Evolutionary conservation across 2,888 invertebrate genomes (phyloP).

Genomic region (Crossocerus cetratus): DNA sequence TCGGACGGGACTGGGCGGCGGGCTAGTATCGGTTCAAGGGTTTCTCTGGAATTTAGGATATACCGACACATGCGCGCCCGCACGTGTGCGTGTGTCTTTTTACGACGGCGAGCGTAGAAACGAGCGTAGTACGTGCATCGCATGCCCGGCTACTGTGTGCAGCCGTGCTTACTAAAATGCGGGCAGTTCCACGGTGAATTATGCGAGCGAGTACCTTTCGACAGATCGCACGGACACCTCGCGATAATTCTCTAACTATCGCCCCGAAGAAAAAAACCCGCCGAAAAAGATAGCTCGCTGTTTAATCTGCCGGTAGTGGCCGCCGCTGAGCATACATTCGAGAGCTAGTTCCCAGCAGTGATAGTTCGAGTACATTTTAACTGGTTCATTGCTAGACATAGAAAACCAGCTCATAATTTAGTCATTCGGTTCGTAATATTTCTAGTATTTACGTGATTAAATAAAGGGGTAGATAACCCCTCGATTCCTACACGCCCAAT

Average conservation of each 20-base stretch:
- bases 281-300: too few relatives aligned
- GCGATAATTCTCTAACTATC: conserved; percentile 4
- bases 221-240: conserved; percentile 18
- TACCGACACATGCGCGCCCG: conserved; percentile 28
- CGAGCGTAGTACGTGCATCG: conserved; percentile 44
- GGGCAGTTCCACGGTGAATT: conserved; percentile 40
- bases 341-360: too few relatives aligned
- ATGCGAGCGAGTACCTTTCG: conserved; percentile 35
- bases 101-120: conserved; percentile 50
- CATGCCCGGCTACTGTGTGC: conserved; percentile 41
- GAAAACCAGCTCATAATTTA: too few relatives aligned
- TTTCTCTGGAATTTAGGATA: conserved; percentile 48
- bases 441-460: too few relatives aligned
- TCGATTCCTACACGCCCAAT: too few relatives aligned
- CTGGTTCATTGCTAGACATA: too few relatives aligned
- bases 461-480: too few relatives aligned
- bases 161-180: conserved; percentile 48
- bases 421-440: too few relatives aligned
- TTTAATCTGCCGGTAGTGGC: too few relatives aligned
- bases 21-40: conserved; percentile 46
- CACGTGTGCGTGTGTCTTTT: conserved; percentile 27
- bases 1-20: not conserved
- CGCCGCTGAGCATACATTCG: too few relatives aligned
- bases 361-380: too few relatives aligned
- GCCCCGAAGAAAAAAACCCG: not conserved